Conservation (phyloP, 1,140 invertebrate species). For the Neodiprion pinetum region DNA sequence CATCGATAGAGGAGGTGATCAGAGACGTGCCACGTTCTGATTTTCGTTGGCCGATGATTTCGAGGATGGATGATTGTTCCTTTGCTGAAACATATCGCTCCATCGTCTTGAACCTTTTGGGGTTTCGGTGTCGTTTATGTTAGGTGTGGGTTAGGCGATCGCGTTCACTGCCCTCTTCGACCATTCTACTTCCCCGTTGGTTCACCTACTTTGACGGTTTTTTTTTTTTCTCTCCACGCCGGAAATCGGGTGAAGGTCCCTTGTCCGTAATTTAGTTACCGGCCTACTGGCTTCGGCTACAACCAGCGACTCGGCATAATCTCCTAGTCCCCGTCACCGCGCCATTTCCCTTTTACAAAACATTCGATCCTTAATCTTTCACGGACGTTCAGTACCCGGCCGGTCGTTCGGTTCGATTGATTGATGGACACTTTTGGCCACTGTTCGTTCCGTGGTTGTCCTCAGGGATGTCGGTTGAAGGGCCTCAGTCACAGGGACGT, state of each 20-base stretch:
- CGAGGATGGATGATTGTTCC: no score
- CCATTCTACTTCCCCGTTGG: not conserved
- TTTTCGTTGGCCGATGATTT: no score
- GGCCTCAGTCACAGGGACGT: constrained; percentile 42
- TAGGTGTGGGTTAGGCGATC: constrained; percentile 8
- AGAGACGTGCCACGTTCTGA: no score
- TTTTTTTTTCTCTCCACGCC: not conserved
- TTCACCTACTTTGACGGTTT: not conserved
- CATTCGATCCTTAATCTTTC: not conserved
- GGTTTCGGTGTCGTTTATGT: not conserved
- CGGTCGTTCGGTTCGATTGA: not conserved
- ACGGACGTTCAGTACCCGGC: not conserved
- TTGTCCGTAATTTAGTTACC: not conserved
- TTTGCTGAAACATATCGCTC: not conserved
- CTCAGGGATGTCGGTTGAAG: constrained; percentile 40
- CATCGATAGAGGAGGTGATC: no score
- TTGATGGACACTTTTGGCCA: constrained; percentile 4
- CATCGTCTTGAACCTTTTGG: not conserved
- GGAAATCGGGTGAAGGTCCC: constrained; percentile 6
- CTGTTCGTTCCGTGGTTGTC: constrained; percentile 27
- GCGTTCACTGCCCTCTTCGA: constrained; percentile 21
- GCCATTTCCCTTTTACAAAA: constrained; percentile 32
- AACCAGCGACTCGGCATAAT: constrained; percentile 28
- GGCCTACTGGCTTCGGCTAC: not conserved
- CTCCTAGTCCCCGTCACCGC: constrained; percentile 40